These are phyloP conservation scores for Epinotia demarniana DNA, from an alignment of 2,888 invertebrate genomes.

Conservation along the genomic window DNA sequence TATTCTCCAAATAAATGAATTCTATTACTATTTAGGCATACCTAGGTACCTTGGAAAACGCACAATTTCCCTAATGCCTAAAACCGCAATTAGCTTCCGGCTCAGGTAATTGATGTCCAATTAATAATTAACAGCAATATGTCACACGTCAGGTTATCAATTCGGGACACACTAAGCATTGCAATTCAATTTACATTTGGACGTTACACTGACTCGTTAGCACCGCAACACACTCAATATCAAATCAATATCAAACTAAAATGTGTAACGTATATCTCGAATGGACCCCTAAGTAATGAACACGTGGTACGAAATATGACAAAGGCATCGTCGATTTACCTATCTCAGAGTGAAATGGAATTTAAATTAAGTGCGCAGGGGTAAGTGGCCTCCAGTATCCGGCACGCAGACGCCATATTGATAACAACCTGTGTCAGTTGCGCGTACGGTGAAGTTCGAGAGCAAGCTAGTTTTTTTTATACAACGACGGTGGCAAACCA, in stretches of 20 bases:
- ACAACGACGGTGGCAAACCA: too few species aligned
- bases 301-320: background rate
- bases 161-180: background rate
- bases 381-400: background rate
- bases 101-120: background rate
- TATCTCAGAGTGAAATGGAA: background rate
- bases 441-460: background rate
- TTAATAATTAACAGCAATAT: background rate
- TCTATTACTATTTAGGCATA: too few species aligned
- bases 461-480: too few species aligned
- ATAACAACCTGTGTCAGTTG: constrained; percentile 4
- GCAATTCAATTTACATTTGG: background rate
- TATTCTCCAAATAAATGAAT: too few species aligned
- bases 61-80: too few species aligned
- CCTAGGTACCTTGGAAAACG: too few species aligned
- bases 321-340: background rate
- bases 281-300: too few species aligned
- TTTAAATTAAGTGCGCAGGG: background rate
- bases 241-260: background rate
- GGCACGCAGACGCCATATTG: background rate
- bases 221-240: background rate
- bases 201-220: background rate
- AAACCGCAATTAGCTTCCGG: background rate
- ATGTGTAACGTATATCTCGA: background rate
- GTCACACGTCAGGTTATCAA: background rate